phyloP scores from a whole-genome alignment of 64 coral and sea anemone species.

The Cladopsammia gracilis region DNA sequence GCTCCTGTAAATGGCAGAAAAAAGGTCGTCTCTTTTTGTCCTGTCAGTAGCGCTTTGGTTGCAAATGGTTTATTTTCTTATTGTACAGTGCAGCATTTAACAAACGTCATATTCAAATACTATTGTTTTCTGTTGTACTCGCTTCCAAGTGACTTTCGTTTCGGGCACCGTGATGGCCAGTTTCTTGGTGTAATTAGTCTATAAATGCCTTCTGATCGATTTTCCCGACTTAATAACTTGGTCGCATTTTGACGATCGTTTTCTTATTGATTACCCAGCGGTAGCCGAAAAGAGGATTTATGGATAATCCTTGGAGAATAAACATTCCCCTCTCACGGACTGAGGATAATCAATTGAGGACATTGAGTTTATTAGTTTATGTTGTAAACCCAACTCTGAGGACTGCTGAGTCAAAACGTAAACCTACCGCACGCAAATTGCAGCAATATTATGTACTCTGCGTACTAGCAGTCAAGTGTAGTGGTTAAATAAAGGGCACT shows the following conservation, averaged over 20 bases:
- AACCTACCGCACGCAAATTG: background rate
- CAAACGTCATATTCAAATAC: too few relatives aligned
- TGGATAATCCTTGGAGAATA: background rate
- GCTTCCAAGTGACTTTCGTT: background rate
- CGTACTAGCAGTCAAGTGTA: too few relatives aligned
- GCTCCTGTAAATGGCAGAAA: too few relatives aligned
- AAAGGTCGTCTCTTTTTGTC: too few relatives aligned
- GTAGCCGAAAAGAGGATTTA: background rate
- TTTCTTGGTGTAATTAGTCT: constrained; percentile 18
- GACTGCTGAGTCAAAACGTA: background rate
- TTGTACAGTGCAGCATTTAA: too few relatives aligned
- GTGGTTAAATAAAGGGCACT: background rate
- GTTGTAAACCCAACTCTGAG: background rate
- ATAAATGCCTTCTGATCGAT: background rate
- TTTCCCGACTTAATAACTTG: background rate
- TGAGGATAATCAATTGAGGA: constrained; percentile 25
- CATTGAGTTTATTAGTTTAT: background rate
- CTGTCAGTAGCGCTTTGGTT: too few relatives aligned
- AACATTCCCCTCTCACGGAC: constrained; percentile 3
- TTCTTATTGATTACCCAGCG: background rate
- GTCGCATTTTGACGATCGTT: constrained; percentile 2
- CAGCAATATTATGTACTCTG: background rate
- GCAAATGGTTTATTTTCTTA: too few relatives aligned
- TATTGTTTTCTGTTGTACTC: too few relatives aligned
- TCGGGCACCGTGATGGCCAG: background rate